Evolutionary conservation across 2,797 vertebrate species (phyloP), one percentile per base, ranked within the genome.

Genomic region (Coendou prehensilis): DNA sequence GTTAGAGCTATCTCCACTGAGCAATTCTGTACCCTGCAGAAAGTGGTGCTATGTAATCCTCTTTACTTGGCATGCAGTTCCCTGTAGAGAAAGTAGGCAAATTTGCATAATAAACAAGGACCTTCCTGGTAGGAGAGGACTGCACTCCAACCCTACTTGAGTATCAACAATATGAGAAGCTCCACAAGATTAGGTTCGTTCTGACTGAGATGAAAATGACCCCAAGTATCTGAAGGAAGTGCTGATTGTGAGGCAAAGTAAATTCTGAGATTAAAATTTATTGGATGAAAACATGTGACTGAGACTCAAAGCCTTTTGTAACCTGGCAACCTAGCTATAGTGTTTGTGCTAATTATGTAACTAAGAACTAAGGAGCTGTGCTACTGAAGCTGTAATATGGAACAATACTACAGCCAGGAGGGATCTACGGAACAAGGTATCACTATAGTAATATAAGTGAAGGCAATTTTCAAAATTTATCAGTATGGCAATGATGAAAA

Each of bases 191-290:
- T 47, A 86, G 6, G 10, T 59, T 50, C 11, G 11, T 67, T 96
- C 45, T 87, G 22, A 64, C 18, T 59, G 57, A 89, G 52, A 83
- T 71, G 6, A 26, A 92, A 96, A 91, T 57, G 20, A 81, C 6
- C n/a, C 28, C 23, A 54, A 79, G 18, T 56, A 50, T n/a, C 15
- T 89, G 45, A 83, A 84, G 92, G 50, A 45, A 78, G 26, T 50
- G 30, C 11, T 50, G 20, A 54, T 22, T 89, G 5, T 76, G 15
- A 91, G 2, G 37, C 11, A 84, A 95, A 81, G n/a, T 90, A 28
- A 80, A 91, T 75, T 56, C 63, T 89, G 71, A 37, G 26, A 52
- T 88, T 91, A 50, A 78, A 86, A 82, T 57, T n/a, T 87, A 18
- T n/a, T 75, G 8, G 54, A 22, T 69, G 54, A 93, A 54, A 26